phyloP scores from a whole-genome alignment of 2,797 vertebrate species.

The Cephalopachus bancanus region DNA sequence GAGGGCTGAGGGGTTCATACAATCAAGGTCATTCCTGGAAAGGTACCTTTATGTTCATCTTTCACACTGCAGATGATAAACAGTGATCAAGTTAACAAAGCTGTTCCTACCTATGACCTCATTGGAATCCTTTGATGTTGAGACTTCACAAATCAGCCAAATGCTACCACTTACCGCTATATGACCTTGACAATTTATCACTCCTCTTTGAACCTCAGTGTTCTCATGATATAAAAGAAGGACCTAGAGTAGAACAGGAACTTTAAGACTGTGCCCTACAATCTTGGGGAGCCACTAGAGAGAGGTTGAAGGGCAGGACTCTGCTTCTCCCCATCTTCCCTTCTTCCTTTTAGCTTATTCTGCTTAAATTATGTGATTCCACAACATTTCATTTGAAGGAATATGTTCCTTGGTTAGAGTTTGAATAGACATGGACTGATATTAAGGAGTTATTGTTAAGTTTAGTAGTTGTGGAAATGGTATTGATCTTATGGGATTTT shows the following conservation, averaged over 20 bases:
- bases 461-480: background rate
- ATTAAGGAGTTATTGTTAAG: background rate
- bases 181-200: background rate
- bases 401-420: background rate
- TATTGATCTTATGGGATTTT: background rate
- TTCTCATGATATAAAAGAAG: background rate
- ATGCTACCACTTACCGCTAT: background rate
- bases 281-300: background rate
- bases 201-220: background rate
- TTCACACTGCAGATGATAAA: background rate
- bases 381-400: background rate
- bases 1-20: background rate
- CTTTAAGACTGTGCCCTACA: background rate
- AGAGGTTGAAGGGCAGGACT: background rate
- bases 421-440: background rate
- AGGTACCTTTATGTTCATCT: background rate
- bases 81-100: background rate
- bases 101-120: background rate
- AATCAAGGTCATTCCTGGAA: background rate
- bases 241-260: background rate
- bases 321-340: background rate
- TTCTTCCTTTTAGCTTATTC: background rate
- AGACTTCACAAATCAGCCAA: background rate
- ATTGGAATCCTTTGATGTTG: conserved; percentile 31
- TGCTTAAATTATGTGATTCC: background rate